phyloP scores from a whole-genome alignment of 2,113 vertebrate genomes.

The Brachypteracias leptosomus region DNA sequence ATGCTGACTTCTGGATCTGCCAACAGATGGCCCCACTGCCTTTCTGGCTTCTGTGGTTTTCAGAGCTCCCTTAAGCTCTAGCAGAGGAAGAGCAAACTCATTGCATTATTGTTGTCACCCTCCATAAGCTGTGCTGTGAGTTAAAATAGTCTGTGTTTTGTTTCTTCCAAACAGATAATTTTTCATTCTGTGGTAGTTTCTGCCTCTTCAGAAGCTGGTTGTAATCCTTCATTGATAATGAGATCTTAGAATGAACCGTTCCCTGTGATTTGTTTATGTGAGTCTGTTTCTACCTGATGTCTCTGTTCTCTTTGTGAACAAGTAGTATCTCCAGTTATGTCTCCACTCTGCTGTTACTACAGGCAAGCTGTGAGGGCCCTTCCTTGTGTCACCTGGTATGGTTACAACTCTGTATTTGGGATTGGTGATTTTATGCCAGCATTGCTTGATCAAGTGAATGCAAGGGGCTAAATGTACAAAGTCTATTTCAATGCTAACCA shows the following conservation, averaged over 20 bases:
- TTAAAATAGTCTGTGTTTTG: neutral
- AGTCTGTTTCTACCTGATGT: neutral
- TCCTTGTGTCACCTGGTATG: fast-evolving
- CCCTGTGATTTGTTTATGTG: neutral
- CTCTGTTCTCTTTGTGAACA: neutral
- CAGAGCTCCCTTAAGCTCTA: neutral
- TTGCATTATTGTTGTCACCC: neutral
- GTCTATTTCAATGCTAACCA: neutral
- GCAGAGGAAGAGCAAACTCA: neutral
- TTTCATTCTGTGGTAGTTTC: neutral
- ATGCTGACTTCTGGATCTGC: neutral
- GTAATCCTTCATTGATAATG: slow-evolving; percentile 25
- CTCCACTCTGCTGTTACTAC: neutral
- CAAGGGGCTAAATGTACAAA: neutral
- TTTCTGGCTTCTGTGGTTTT: neutral
- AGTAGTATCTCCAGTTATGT: neutral
- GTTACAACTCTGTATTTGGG: fast-evolving
- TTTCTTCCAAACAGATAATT: neutral
- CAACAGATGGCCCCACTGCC: slow-evolving; percentile 50
- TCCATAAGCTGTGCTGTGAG: neutral
- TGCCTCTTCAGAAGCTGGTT: neutral
- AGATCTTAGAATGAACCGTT: neutral
- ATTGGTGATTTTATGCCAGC: neutral
- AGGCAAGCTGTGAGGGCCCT: neutral
- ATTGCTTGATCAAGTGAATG: neutral